Percentiles rank a stretch among this genome's conserved stretches.
phyloP scores from a whole-genome alignment of 2,113 vertebrate species.

The Pandion haliaetus region DNA sequence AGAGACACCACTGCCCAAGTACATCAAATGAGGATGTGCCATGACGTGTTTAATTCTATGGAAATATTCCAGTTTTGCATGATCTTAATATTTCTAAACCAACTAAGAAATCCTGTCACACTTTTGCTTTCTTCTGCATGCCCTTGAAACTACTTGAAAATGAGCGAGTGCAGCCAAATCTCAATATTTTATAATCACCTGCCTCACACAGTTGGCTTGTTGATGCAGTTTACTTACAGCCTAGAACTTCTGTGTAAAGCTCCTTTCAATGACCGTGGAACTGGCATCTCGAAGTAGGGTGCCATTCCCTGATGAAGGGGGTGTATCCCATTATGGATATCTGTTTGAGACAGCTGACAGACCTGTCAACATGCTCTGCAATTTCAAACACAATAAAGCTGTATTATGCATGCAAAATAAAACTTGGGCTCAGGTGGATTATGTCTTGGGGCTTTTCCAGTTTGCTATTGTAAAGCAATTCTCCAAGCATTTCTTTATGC shows the following conservation, averaged over 20 bases:
- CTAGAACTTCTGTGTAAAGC: not conserved
- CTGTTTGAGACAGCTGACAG: not conserved
- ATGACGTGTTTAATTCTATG: conserved; percentile 8
- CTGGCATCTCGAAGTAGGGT: not conserved
- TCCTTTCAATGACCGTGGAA: not conserved
- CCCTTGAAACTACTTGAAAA: conserved; percentile 66
- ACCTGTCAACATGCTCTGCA: not conserved
- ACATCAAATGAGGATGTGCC: not conserved
- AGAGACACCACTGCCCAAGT: not conserved
- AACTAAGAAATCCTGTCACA: conserved; percentile 44
- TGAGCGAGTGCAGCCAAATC: conserved; percentile 10
- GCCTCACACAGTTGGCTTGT: conserved; percentile 7
- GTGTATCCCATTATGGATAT: not conserved
- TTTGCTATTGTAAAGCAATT: not conserved
- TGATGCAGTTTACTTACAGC: not conserved
- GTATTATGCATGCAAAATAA: conserved; percentile 26
- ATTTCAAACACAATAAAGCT: conserved; percentile 3
- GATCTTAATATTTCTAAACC: conserved; percentile 15
- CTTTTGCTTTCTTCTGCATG: not conserved
- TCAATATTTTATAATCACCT: conserved; percentile 16
- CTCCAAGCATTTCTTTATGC: conserved; percentile 3
- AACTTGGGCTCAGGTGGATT: not conserved
- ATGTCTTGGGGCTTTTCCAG: conserved; percentile 4
- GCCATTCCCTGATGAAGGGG: not conserved
- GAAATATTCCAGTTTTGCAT: not conserved